These are phyloP conservation scores for Malthinus seriepunctatus DNA, from an alignment of 2,888 invertebrate species.

Conservation along the genomic window DNA sequence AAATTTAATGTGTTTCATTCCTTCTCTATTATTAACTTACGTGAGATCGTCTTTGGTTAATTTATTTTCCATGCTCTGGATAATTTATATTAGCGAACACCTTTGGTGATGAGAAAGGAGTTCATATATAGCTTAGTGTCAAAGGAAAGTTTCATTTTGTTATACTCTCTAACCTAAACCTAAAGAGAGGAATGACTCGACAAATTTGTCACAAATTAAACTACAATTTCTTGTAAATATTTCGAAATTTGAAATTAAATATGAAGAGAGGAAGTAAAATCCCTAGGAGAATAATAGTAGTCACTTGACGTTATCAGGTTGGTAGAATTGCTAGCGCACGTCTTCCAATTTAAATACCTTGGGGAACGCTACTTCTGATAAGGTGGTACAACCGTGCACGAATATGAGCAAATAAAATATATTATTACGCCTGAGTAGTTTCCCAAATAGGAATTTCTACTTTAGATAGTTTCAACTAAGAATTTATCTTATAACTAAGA, in stretches of 20 bases:
- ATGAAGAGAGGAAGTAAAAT: slow-evolving; percentile 42
- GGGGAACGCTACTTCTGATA: slow-evolving; percentile 49
- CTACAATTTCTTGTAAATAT: slow-evolving; percentile 5
- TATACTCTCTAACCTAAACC: slow-evolving; percentile 19
- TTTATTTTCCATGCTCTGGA: slow-evolving; percentile 51
- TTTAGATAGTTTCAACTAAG: slow-evolving; percentile 43
- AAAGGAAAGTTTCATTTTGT: slow-evolving; percentile 55
- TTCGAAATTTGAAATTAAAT: slow-evolving; percentile 19
- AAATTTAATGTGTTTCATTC: slow-evolving; percentile 4
- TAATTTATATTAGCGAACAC: slow-evolving; percentile 55
- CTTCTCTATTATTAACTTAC: slow-evolving; percentile 18
- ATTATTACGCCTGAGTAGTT: slow-evolving; percentile 45
- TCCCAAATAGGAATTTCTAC: slow-evolving; percentile 48
- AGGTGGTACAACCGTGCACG: slow-evolving; percentile 46
- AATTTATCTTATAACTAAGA: slow-evolving; percentile 29
- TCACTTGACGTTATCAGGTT: slow-evolving; percentile 52
- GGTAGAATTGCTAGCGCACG: slow-evolving; percentile 50
- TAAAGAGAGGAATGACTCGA: no score
- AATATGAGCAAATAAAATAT: slow-evolving; percentile 51
- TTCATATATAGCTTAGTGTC: slow-evolving; percentile 49
- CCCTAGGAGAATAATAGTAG: slow-evolving; percentile 50
- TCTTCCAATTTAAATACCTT: slow-evolving; percentile 53
- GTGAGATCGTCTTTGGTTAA: slow-evolving; percentile 35
- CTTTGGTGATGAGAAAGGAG: slow-evolving; percentile 51
- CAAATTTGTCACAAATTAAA: slow-evolving; percentile 4